phyloP scores from a whole-genome alignment of 1,140 invertebrate species.

The Phocides pigmalion region DNA sequence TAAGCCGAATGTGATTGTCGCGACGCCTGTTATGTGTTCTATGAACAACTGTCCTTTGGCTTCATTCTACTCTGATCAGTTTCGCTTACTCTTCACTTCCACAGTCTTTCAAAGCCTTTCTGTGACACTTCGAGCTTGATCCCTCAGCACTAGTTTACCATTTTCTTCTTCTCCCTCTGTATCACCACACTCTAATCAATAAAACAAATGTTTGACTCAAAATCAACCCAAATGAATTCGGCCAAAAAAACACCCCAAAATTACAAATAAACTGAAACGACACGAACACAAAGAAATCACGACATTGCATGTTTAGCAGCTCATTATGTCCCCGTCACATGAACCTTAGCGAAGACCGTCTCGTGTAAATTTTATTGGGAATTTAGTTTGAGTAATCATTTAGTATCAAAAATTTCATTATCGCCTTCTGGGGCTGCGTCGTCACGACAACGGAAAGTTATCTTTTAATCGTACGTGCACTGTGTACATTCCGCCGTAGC shows the following conservation, averaged over 20 bases:
- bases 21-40: slow-evolving; percentile 65
- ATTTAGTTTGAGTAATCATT: slow-evolving; percentile 70
- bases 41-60: slow-evolving; percentile 57
- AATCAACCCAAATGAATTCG: slow-evolving; percentile 52
- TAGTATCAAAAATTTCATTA: slow-evolving; percentile 66
- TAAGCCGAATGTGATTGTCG: slow-evolving; percentile 73
- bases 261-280: slow-evolving; percentile 45
- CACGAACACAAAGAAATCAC: slow-evolving; percentile 72
- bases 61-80: slow-evolving; percentile 60
- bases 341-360: slow-evolving; percentile 77
- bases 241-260: slow-evolving; percentile 61
- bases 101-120: slow-evolving; percentile 59
- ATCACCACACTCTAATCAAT: slow-evolving; percentile 56
- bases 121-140: slow-evolving; percentile 72
- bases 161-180: slow-evolving; percentile 54
- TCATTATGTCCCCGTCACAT: slow-evolving; percentile 78
- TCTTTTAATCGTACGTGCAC: not conserved
- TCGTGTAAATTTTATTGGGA: slow-evolving; percentile 73
- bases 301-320: slow-evolving; percentile 80
- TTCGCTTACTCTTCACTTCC: slow-evolving; percentile 70
- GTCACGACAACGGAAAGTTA: slow-evolving; percentile 34
- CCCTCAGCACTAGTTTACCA: slow-evolving; percentile 66
- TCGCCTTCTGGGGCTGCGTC: slow-evolving; percentile 71
- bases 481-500: slow-evolving; percentile 17
- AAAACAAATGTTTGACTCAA: slow-evolving; percentile 44